Evolutionary conservation across 1,140 invertebrate genomes (phyloP), one percentile per base, ranked within the genome.

Genomic region (Andricus grossulariae): DNA sequence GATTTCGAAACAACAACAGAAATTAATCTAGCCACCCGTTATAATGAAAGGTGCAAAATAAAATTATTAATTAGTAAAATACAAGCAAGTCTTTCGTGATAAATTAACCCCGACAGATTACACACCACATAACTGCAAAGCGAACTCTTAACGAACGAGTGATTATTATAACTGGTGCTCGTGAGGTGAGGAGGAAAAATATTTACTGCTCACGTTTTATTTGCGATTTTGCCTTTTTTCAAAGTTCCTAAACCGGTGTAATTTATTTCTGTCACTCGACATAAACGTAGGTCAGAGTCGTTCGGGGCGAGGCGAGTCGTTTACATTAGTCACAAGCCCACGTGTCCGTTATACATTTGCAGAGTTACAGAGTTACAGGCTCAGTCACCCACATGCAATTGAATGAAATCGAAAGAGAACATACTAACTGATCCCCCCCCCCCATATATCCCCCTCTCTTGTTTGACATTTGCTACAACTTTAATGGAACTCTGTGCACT

Each of bases 271-370:
- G 78, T 78, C 76, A 39, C 72, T 60, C 32, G 32, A 72, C 76
- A 50, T 39, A 70, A 32, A 72, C 66, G 77, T 72, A 72, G 78
- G 76, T 80, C 78, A 77, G 74, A 75, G 76, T 75, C 74, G 72
- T 76, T 72, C 55, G 32, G 70, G 75, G 73, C 74, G 74, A 75
- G 78, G 74, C 78, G 71, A 82, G 78, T 78, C 81, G 78, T 71
- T 78, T 73, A 78, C 77, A 82, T 82, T 82, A 80, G 81, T 80
- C 79, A 82, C 81, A 82, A 66, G 39, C 81, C 81, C 81, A 82
- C 81, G 81, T 76, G 66, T 74, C 50, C 72, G 78, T 77, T 78
- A 80, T 72, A 78, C 72, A 82, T 80, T 76, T 74, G 11, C 6
- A 19, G 39, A 45, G 39, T 45, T 54, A n/a, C 52, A 52, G 50